These are phyloP conservation scores for Plectrocnemia conspersa DNA, from an alignment of 1,140 invertebrate species.

Conservation along the genomic window DNA sequence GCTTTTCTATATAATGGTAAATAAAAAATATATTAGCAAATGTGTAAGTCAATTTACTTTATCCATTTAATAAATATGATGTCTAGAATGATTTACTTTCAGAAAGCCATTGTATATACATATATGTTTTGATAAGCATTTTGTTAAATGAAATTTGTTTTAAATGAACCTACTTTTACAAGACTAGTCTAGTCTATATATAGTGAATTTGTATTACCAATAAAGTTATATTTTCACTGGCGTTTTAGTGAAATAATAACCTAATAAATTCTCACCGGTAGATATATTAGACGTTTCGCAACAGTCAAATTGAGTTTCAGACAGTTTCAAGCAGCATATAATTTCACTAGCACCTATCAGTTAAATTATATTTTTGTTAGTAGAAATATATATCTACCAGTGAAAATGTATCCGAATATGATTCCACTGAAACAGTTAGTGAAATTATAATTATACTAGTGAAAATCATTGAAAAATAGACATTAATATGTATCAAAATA, in stretches of 20 bases:
- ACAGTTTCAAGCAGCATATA: not conserved
- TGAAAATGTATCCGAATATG: no score
- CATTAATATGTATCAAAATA: not conserved
- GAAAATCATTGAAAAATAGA: not conserved
- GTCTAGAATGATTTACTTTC: no score
- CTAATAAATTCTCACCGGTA: not conserved
- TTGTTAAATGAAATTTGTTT: not conserved
- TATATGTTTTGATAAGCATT: not conserved
- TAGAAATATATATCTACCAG: no score
- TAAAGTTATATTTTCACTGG: no score
- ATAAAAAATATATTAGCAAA: no score
- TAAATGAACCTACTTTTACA: constrained; percentile 6
- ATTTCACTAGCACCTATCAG: no score
- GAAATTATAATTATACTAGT: not conserved
- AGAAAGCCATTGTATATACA: not conserved
- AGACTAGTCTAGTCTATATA: no score
- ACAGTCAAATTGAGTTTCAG: not conserved
- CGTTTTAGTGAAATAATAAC: not conserved
- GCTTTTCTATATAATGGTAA: no score
- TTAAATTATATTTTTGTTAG: no score
- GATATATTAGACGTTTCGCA: not conserved
- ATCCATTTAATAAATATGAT: no score
- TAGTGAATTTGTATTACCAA: no score
- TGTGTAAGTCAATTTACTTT: no score
- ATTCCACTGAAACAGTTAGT: not conserved